These are phyloP conservation scores for Aurelia sp. DNA, from an alignment of 30 jellyfish, hydroid and myxozoan genomes.

Conservation along the genomic window DNA sequence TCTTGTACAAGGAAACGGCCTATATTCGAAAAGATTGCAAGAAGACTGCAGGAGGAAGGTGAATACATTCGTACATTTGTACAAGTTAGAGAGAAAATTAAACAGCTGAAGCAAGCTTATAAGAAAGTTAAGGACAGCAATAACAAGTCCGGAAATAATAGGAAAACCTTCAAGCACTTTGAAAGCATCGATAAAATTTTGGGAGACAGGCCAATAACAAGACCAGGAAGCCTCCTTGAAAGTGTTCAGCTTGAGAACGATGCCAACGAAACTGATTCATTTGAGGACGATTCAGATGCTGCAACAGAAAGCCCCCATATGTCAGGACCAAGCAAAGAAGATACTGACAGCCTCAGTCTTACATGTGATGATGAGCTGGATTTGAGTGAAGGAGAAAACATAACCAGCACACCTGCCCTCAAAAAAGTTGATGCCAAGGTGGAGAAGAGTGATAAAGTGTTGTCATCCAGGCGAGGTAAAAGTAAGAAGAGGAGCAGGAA, in stretches of 20 bases:
- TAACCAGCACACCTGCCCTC: conserved; percentile 33
- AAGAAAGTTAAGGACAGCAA: no score
- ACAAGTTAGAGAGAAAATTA: conserved; percentile 34
- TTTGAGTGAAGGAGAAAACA: conserved; percentile 35
- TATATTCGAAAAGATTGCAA: conserved; percentile 12
- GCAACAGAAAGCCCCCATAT: conserved; percentile 31
- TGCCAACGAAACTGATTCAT: background rate
- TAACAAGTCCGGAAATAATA: no score
- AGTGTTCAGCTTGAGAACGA: background rate
- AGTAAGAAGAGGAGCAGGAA: conserved; percentile 30
- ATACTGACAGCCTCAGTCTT: conserved; percentile 1
- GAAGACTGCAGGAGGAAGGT: conserved; percentile 15
- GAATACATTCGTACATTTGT: conserved; percentile 7
- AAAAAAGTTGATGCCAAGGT: background rate
- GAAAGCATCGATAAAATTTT: conserved; percentile 19
- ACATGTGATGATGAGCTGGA: conserved; percentile 6
- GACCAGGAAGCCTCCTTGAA: conserved; percentile 14
- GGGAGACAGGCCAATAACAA: conserved; percentile 52
- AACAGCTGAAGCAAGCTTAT: conserved; percentile 10
- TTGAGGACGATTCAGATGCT: conserved; percentile 8
- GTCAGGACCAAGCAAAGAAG: conserved; percentile 19
- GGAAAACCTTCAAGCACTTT: conserved; percentile 24
- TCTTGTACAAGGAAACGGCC: no score
- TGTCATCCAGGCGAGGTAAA: conserved; percentile 23
- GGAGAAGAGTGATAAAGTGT: background rate